Evolutionary conservation across 2,888 invertebrate genomes (phyloP), one percentile per base, ranked within the genome.

Genomic region (Ischnus inquisitorius): DNA sequence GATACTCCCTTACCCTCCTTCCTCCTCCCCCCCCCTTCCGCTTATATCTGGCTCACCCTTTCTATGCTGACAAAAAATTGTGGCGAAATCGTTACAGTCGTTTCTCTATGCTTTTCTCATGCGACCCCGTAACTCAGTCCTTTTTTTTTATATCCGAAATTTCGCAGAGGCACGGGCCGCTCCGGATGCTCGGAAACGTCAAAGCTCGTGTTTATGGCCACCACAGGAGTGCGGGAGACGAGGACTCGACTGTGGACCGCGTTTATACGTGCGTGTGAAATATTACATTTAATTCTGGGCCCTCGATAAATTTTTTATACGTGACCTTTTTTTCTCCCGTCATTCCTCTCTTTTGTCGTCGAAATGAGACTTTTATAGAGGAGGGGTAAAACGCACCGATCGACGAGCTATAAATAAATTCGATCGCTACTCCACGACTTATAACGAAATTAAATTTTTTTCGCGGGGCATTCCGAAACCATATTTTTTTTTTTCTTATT

Each of bases 201-300:
- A 51, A 64, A 64, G 48, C 43, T 28, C 34, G 54, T 75, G 75
- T 75, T 75, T 75, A 75, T 54, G 34, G 34, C 28, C 34, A 34
- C 46, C 10, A 41, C 22, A 41, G 4, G 25, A 25, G 41, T 3
- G 60, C 72, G 57, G 43, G 48, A 46, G 46, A 48, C 43, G 14
- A 12, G 14, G 25, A 67, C 28, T 2, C 28, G 14, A 46, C 67
- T 46, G 28, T 8, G 6, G 43, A 48, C 34, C 62, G 43, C 60
- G 28, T 62, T 46, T 46, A 22, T 10, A 16, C 16, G 41, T n/a
- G 41, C 41, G 4, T 25, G 74, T 74, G 62, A 74, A 74, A 74
- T 74, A 62, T 62, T 62, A 19, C 16, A 48, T 74, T 74, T 46
- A 48, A 74, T 48, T 62, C 34, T 46, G 25, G 48, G 16, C 14